phyloP scores from a whole-genome alignment of 2,888 invertebrate genomes.

The Octodonta nipae region DNA sequence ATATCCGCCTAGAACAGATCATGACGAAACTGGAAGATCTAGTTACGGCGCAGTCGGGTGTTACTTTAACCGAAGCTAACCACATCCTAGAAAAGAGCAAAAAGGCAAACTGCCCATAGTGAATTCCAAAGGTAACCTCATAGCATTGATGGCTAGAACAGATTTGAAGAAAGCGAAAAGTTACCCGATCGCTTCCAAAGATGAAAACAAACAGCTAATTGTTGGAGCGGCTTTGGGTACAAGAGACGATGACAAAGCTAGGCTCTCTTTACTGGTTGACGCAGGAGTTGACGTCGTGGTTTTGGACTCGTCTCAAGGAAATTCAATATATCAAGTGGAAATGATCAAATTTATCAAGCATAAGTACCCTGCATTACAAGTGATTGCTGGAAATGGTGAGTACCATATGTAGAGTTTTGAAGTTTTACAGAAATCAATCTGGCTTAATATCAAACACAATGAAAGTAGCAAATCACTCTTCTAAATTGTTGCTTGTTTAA shows the following conservation, averaged over 20 bases:
- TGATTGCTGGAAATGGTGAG: conserved; percentile 86
- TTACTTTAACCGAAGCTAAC: conserved; percentile 87
- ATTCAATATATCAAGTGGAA: conserved; percentile 87
- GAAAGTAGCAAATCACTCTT: conserved; percentile 1
- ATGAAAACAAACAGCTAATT: conserved; percentile 83
- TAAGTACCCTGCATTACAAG: conserved; percentile 74
- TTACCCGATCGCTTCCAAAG: conserved; percentile 94
- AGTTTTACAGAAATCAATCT: conserved; percentile 1
- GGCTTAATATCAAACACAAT: background rate
- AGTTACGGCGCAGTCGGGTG: conserved; percentile 78
- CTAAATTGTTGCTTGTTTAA: too few relatives aligned
- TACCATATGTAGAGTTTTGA: conserved; percentile 13
- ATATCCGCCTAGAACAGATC: conserved; percentile 53
- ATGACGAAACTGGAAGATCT: conserved; percentile 81
- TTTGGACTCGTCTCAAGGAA: conserved; percentile 95
- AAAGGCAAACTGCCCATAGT: conserved; percentile 81
- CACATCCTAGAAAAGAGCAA: conserved; percentile 89
- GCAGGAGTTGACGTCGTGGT: conserved; percentile 95
- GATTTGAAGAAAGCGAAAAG: conserved; percentile 95
- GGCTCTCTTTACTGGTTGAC: conserved; percentile 63
- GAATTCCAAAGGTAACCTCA: conserved; percentile 72
- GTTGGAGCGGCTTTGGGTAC: conserved; percentile 93
- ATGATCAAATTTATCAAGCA: conserved; percentile 86
- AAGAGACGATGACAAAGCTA: conserved; percentile 65
- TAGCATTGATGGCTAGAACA: conserved; percentile 91